Base-by-base conservation (phyloP, 2,888 invertebrate genomes). In the Oscheius myriophilus region DNA sequence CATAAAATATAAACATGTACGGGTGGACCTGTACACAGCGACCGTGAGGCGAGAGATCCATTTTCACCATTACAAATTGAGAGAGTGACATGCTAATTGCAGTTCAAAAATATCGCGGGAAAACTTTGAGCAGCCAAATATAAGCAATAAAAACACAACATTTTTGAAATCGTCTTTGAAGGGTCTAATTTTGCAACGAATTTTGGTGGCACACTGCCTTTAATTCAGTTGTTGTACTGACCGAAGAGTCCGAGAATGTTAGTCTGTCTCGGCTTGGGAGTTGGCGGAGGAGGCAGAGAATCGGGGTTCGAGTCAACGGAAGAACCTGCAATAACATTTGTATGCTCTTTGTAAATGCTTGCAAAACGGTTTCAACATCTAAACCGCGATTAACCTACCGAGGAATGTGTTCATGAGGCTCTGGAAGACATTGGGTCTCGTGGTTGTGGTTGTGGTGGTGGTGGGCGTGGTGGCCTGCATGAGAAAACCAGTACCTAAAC, bases 361-460 rank as follows among this genome's bases (percentile, higher is more conserved):
- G 11, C n/a, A n/a, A n/a, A n/a, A n/a, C n/a, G n/a, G n/a, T n/a
- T n/a, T n/a, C n/a, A n/a, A n/a, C n/a, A n/a, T n/a, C n/a, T n/a
- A n/a, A n/a, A n/a, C n/a, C n/a, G n/a, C n/a, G n/a, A n/a, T n/a
- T n/a, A n/a, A n/a, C 49, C n/a, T 64, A 76, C 80, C 80, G 25
- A 80, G 70, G 70, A 80, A 80, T 18, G 70, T 73, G 46, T 76
- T 78, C 43, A 80, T 58, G 2, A 72, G 59, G 26, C 59, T 64
- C 41, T 70, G 67, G 64, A 80, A 68, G 12, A 74, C 63, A 46
- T 74, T 73, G 45, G 76, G 74, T 45, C 71, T 71, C 49, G 70
- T 26, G 7, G 76, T 76, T 45, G 71, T 69, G 23, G 75, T 72
- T 0, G 78, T 72, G 2, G 78, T 78, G 23, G 77, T 77, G 14